Evolutionary conservation across 2,888 invertebrate genomes (phyloP), one percentile per base, ranked within the genome.

Genomic region (Eristalis pertinax): DNA sequence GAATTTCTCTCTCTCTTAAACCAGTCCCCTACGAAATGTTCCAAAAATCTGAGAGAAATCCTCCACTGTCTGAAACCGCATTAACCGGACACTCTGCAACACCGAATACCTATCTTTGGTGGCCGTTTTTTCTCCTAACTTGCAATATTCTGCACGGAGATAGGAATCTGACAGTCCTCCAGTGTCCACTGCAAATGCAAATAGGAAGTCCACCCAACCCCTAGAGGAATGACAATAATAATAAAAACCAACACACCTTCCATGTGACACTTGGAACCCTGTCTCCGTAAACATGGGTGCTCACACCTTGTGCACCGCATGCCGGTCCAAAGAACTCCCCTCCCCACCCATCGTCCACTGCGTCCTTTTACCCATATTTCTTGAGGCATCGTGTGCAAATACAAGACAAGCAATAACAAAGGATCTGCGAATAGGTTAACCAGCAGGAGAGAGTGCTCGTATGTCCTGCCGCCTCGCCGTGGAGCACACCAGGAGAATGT

Each of bases 341-440:
- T 19, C 50, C n/a, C 2, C 19, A 50, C 50, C 43, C 43, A n/a
- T 7, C 43, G n/a, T n/a, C 43, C 43, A 15, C 41, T 8, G 41
- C n/a, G n/a, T n/a, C n/a, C 43, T 50, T n/a, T 50, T 50, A n/a
- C 50, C 50, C 19, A 8, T 19, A 7, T 19, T 50, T 50, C 50
- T 19, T 50, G 19, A 50, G n/a, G 50, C 56, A 35, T 58, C 32
- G 19, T 74, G 73, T 74, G 73, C 73, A 74, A 74, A 74, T 74
- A 74, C 26, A 38, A 70, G 38, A 7, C 60, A 43, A 64, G 64
- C 73, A 74, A 63, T 50, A 74, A 74, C 43, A 50, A 56, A 64
- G 73, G 64, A 35, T 64, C 41, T 63, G 43, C 50, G 50, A 32
- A 22, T 56, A 69, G 56, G 69, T 29, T 56, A 60, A 60, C 26